Evolutionary conservation across 1,140 invertebrate species (phyloP), one percentile per base, ranked within the genome.

Genomic region (Heliothis subflexa): DNA sequence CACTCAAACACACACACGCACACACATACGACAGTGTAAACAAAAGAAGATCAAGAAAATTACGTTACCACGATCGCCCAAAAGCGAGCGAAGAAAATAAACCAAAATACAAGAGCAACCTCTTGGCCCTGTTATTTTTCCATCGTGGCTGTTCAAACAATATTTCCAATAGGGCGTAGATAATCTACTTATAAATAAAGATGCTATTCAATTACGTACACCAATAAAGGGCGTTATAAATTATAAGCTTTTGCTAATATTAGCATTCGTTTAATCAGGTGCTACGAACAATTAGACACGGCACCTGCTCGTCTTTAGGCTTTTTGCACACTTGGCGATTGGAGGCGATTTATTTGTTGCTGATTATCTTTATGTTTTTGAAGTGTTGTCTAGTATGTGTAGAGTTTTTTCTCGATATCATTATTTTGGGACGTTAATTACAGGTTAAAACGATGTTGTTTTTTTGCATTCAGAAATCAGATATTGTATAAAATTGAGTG

Each of bases 121-220:
- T 21, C 11, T 47, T 18, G n/a, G 10, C 16, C 12, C 18, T 66
- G 40, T 66, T 66, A 66, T 66, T 66, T 47, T 66, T 66, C 40
- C 62, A 66, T 66, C 40, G 62, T 10, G 16, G 16, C n/a, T 40
- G 14, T 47, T 7, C 55, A 59, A 59, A 66, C 40, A 47, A 47
- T 47, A 66, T 47, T 49, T 66, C 40, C 33, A 59, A 59, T 59
- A 21, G 40, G 14, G 7, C 10, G 11, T 7, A 47, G 62, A 66
- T 66, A 66, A 66, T 66, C 62, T 40, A 13, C 40, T 47, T 59
- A 59, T 12, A 16, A 66, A 66, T 66, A 21, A 47, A 66, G 62
- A 18, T 28, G n/a, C 33, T 16, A 47, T 66, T 66, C 62, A 47
- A 66, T 66, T 66, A 66, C 40, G n/a, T 12, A 47, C 62, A 47